These are phyloP conservation scores for Monopis laevigella DNA, from an alignment of 2,888 invertebrate species.

Conservation along the genomic window DNA sequence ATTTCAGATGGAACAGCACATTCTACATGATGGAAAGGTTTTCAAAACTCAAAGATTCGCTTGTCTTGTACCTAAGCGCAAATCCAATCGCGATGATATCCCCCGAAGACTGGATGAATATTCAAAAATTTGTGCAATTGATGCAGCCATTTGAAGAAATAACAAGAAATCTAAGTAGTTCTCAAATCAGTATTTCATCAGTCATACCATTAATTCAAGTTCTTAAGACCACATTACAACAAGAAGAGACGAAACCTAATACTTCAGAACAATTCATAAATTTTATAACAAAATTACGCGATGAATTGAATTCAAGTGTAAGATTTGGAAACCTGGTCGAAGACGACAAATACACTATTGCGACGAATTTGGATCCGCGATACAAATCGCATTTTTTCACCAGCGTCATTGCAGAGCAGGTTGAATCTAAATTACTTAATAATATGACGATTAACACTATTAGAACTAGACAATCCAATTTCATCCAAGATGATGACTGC, in stretches of 20 bases:
- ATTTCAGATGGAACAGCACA: constrained; percentile 16
- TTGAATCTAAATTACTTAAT: too few species aligned
- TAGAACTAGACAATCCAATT: too few species aligned
- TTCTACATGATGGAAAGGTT: constrained; percentile 16
- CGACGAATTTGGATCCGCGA: constrained; percentile 13
- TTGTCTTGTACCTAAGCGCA: constrained; percentile 15
- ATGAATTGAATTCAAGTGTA: constrained; percentile 15
- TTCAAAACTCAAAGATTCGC: constrained; percentile 15
- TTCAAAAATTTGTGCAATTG: constrained; percentile 15
- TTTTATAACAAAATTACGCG: constrained; percentile 17
- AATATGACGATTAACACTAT: too few species aligned
- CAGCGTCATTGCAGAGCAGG: too few species aligned
- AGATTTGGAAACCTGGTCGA: constrained; percentile 15
- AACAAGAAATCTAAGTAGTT: constrained; percentile 15
- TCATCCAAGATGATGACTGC: too few species aligned
- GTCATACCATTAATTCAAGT: constrained; percentile 14
- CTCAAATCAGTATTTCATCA: constrained; percentile 3
- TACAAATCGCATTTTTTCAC: constrained; percentile 17
- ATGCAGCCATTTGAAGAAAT: constrained; percentile 18
- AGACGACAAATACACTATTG: constrained; percentile 13
- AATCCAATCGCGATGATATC: constrained; percentile 16
- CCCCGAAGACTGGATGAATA: constrained; percentile 17
- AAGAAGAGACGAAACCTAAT: constrained; percentile 15
- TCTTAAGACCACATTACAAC: constrained; percentile 16
- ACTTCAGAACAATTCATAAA: constrained; percentile 13